Percentiles rank a stretch among this genome's conserved stretches.
Conservation (phyloP, 2,888 invertebrate species). For the Drosophila setosimentum region DNA sequence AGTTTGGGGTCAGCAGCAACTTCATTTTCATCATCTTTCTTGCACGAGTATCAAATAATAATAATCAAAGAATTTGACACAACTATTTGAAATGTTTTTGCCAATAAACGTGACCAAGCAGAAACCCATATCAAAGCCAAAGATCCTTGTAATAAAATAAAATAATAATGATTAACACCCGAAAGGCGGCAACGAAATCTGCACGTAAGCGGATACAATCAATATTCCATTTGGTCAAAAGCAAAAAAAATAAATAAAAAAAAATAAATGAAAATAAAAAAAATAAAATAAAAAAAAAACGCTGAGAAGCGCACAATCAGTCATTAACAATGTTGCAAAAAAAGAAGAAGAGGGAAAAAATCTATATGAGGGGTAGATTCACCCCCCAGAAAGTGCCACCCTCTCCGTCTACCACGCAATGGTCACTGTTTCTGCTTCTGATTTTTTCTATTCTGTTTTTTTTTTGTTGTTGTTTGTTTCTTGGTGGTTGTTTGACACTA, state of each 20-base stretch:
- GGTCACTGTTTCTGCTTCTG: conserved; percentile 37
- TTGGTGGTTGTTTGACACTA: conserved; percentile 42
- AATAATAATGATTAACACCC: conserved; percentile 59
- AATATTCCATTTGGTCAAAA: conserved; percentile 71
- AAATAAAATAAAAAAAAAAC: conserved; percentile 41
- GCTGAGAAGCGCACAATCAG: conserved; percentile 76
- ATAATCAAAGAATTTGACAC: neutral
- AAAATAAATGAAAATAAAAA: no score
- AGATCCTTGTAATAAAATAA: conserved; percentile 15
- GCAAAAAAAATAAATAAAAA: conserved; percentile 17
- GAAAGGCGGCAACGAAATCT: conserved; percentile 44
- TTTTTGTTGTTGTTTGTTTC: conserved; percentile 38
- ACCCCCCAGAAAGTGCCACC: conserved; percentile 2
- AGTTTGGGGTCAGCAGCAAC: neutral
- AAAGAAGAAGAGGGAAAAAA: conserved; percentile 8
- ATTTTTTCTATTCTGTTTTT: conserved; percentile 1
- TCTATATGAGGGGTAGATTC: conserved; percentile 5
- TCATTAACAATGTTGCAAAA: conserved; percentile 68
- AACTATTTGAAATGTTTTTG: conserved; percentile 30
- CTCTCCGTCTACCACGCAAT: conserved; percentile 13
- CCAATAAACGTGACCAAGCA: conserved; percentile 55
- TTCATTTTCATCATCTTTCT: neutral
- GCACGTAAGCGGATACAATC: conserved; percentile 81
- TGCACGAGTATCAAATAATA: neutral
- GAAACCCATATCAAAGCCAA: conserved; percentile 14